phyloP scores from a whole-genome alignment of 2,113 vertebrate species.

The Rhabdornis inornatus region DNA sequence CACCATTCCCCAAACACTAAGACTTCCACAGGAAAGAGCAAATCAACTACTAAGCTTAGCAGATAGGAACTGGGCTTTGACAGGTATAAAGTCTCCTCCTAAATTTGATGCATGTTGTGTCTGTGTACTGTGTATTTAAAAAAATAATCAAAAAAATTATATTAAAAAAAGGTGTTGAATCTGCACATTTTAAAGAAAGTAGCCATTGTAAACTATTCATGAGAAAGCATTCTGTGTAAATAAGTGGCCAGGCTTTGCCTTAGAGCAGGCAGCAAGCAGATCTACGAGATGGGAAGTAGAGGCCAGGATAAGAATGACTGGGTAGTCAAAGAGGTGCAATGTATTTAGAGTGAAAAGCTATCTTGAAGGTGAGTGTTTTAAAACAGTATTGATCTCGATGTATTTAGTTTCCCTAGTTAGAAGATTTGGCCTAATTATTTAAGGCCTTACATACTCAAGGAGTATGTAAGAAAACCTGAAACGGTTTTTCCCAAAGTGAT shows the following conservation, averaged over 20 bases:
- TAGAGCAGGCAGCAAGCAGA: conserved; percentile 66
- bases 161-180: conserved; percentile 57
- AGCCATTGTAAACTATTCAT: conserved; percentile 66
- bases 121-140: conserved; percentile 74
- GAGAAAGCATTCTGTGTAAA: conserved; percentile 58
- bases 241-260: conserved; percentile 59
- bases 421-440: neutral
- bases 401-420: conserved; percentile 46
- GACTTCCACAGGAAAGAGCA: conserved; percentile 83
- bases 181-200: conserved; percentile 70
- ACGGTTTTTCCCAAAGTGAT: neutral
- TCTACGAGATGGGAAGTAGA: neutral
- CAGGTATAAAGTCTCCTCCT: conserved; percentile 63
- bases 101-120: conserved; percentile 77
- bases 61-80: conserved; percentile 84
- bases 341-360: conserved; percentile 11
- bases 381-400: neutral
- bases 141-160: conserved; percentile 8
- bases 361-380: neutral
- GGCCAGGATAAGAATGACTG: neutral
- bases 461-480: conserved; percentile 40
- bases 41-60: conserved; percentile 92
- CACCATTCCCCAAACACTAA: conserved; percentile 81
- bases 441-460: conserved; percentile 18
- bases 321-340: conserved; percentile 38